Base-by-base conservation (phyloP, 2,113 vertebrate genomes). In the Illadopsis cleaveri region DNA sequence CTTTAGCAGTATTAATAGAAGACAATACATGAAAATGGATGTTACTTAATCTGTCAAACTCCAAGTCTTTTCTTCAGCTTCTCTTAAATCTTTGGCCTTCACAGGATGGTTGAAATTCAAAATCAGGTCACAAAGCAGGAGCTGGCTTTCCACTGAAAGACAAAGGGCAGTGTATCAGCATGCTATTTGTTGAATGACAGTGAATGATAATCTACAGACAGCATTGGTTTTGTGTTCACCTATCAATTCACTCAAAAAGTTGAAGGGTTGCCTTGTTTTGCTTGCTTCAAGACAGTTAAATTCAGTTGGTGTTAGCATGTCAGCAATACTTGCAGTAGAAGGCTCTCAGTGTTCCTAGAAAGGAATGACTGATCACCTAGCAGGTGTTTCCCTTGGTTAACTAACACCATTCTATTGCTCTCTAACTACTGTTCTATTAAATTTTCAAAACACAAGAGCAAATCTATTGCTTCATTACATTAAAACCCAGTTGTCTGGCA, bases 61-160 rank as follows among this genome's bases (percentile, higher is more conserved):
- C 64, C 50, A 48, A 2, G 35, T 22, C 28, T 87, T 95, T 89
- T 96, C 93, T 82, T 97, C 96, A 92, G 77, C 54, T 95, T 97
- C 97, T 92, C 83, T 92, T 85, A 97, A 95, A 56, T 94, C 84
- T 25, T 92, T 95, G 72, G 69, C 62, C 86, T 97, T 98, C 86
- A 88, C 31, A 65, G 98, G 98, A 68, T 96, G 97, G 93, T 35
- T 98, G 92, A 99, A 98, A 81, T 98, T 98, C 81, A 99, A 77
- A 69, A 97, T 98, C 44, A 99, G 98, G 78, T 99, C 98, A 97
- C 99, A 99, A 70, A 98, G 98, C 93, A 98, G 96, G 35, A 99
- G 95, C 89, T 99, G 98, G 82, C 97, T 98, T 95, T 90, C 97
- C 89, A 98, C 99, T 99, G 98, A 35, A 96, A 68, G 77, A 81